Conservation (phyloP, 2,888 invertebrate species). For the Acanthosepion esculentum region DNA sequence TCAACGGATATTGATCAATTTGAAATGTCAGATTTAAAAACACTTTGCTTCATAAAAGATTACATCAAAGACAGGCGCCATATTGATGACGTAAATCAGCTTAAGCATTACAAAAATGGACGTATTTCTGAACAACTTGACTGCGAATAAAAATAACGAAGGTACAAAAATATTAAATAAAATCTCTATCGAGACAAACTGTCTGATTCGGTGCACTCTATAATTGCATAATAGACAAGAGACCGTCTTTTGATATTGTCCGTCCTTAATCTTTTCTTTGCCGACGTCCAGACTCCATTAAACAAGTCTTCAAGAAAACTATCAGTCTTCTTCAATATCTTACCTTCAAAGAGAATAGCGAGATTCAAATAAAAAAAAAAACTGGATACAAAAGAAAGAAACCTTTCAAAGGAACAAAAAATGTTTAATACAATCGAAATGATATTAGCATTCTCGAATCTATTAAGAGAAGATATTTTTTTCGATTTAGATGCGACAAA, state of each 20-base stretch:
- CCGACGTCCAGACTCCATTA: slow-evolving; percentile 18
- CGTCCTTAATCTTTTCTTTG: neutral
- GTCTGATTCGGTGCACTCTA: slow-evolving; percentile 21
- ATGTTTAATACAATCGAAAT: neutral
- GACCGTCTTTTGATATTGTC: neutral
- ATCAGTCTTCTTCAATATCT: slow-evolving; percentile 13
- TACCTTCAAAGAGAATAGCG: neutral
- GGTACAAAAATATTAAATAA: no score
- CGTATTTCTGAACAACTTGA: neutral
- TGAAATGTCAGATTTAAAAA: slow-evolving; percentile 21
- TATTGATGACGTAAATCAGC: slow-evolving; percentile 6
- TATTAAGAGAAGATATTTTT: neutral
- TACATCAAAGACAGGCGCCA: slow-evolving; percentile 1
- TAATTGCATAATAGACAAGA: slow-evolving; percentile 33
- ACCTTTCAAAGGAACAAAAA: neutral
- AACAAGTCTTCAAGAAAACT: neutral
- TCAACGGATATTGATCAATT: slow-evolving; percentile 33
- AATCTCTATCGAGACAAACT: neutral
- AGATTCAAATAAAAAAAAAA: neutral
- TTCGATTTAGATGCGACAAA: neutral
- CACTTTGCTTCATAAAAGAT: neutral
- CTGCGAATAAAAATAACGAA: no score
- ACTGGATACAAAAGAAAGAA: neutral
- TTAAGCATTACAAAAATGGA: neutral
- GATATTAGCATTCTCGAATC: neutral